Evolutionary conservation across 2,888 invertebrate genomes (phyloP).

Genomic region (Torymus aiolomorphi): DNA sequence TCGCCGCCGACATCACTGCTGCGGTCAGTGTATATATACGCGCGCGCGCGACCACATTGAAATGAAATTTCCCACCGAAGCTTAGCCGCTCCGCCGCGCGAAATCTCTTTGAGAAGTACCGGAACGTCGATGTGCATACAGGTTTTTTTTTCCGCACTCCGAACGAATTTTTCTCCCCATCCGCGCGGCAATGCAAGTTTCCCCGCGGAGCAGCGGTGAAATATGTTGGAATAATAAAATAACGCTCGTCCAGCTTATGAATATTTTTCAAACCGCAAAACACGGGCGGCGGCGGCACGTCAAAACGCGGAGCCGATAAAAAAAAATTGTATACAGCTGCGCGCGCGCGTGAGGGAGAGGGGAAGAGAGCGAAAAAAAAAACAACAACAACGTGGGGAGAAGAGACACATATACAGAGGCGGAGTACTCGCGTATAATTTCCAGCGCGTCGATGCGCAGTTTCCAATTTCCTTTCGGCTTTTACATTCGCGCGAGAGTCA

Average conservation of each 20-base stretch:
- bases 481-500: background rate
- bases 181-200: background rate
- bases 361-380: slow-evolving; percentile 4
- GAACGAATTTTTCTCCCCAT: slow-evolving; percentile 22
- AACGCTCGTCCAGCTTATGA: slow-evolving; percentile 25
- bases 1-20: too few relatives aligned
- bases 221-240: slow-evolving; percentile 40
- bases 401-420: slow-evolving; percentile 1
- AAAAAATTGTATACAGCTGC: slow-evolving; percentile 1
- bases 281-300: background rate
- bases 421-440: slow-evolving; percentile 27
- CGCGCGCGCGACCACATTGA: too few relatives aligned
- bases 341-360: background rate
- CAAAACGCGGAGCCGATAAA: slow-evolving; percentile 26
- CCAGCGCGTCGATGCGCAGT: slow-evolving; percentile 20
- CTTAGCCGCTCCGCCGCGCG: too few relatives aligned
- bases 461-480: slow-evolving; percentile 35
- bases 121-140: slow-evolving; percentile 2
- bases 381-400: too few relatives aligned
- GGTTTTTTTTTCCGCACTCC: slow-evolving; percentile 18
- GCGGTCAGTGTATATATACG: too few relatives aligned
- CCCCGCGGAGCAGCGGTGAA: slow-evolving; percentile 14
- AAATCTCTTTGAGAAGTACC: too few relatives aligned
- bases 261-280: slow-evolving; percentile 40
- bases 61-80: too few relatives aligned